These are phyloP conservation scores for Brenthis ino DNA, from an alignment of 2,888 invertebrate genomes.

Conservation along the genomic window DNA sequence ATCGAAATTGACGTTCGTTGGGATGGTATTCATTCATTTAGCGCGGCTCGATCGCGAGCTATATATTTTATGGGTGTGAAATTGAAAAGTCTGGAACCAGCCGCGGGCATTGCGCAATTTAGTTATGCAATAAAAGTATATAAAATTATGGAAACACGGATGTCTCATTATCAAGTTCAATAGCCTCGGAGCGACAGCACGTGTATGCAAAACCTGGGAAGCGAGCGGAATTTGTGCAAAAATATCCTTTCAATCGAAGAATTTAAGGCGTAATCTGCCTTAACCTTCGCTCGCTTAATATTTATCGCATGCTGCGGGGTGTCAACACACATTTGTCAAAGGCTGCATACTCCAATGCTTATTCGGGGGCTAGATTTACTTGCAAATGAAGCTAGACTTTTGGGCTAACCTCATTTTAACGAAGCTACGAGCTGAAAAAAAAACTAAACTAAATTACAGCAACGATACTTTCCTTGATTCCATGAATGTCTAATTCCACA, in stretches of 20 bases:
- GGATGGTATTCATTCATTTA: conserved; percentile 31
- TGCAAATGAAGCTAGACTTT: conserved; percentile 56
- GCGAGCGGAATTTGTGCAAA: conserved; percentile 61
- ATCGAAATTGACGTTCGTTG: conserved; percentile 34
- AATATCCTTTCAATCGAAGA: conserved; percentile 58
- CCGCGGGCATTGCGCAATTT: conserved; percentile 49
- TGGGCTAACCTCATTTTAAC: conserved; percentile 38
- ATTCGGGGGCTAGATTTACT: conserved; percentile 56
- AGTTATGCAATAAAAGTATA: conserved; percentile 70
- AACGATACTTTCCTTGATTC: conserved; percentile 80
- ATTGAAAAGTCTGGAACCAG: conserved; percentile 44
- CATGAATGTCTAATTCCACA: conserved; percentile 70
- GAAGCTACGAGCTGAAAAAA: conserved; percentile 3
- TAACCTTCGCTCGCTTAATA: conserved; percentile 56
- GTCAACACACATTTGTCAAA: conserved; percentile 76
- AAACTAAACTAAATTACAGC: conserved; percentile 35
- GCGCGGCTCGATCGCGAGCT: conserved; percentile 18
- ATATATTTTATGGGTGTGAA: conserved; percentile 21
- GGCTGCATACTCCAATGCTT: conserved; percentile 59
- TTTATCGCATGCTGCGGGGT: conserved; percentile 69
- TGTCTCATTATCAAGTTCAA: conserved; percentile 81
- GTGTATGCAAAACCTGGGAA: conserved; percentile 77
- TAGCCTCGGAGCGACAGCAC: conserved; percentile 76
- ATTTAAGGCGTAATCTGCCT: conserved; percentile 71
- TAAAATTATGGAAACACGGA: conserved; percentile 71